These are phyloP conservation scores for Gila robusta DNA, from an alignment of 2,797 vertebrate genomes.

Conservation along the genomic window DNA sequence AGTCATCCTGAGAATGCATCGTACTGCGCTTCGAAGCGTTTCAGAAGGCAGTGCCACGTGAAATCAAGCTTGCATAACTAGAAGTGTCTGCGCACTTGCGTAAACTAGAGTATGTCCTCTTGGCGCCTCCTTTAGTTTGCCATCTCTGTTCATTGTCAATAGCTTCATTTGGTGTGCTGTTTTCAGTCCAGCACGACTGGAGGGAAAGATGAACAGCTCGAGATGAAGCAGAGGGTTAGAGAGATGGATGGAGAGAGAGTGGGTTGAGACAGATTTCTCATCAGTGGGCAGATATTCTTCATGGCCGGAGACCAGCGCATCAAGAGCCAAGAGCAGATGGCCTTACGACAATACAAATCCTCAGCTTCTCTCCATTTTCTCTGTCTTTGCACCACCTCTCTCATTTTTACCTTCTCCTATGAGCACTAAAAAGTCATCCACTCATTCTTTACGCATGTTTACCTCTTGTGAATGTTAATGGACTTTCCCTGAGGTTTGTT, in stretches of 20 bases:
- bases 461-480: conserved; percentile 18
- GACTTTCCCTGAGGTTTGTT: conserved; percentile 4
- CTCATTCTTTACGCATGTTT: background rate
- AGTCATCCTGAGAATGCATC: conserved; percentile 12
- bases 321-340: conserved; percentile 60
- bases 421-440: background rate
- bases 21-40: background rate
- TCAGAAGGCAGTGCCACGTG: background rate
- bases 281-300: conserved; percentile 56
- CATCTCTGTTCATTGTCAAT: background rate
- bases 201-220: conserved; percentile 36
- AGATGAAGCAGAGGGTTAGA: conserved; percentile 12
- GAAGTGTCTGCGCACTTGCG: conserved; percentile 1
- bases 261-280: conserved; percentile 39
- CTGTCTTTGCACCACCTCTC: background rate
- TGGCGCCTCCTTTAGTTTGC: background rate
- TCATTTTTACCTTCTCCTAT: background rate
- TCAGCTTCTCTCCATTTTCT: conserved; percentile 21
- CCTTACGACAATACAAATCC: conserved; percentile 52
- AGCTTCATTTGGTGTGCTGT: conserved; percentile 1
- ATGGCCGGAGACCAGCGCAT: conserved; percentile 53
- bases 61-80: conserved; percentile 10
- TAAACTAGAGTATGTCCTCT: background rate
- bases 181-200: conserved; percentile 23
- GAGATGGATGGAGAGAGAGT: conserved; percentile 30